Conservation (phyloP, 2,113 vertebrate genomes). For the Elephas maximus region DNA sequence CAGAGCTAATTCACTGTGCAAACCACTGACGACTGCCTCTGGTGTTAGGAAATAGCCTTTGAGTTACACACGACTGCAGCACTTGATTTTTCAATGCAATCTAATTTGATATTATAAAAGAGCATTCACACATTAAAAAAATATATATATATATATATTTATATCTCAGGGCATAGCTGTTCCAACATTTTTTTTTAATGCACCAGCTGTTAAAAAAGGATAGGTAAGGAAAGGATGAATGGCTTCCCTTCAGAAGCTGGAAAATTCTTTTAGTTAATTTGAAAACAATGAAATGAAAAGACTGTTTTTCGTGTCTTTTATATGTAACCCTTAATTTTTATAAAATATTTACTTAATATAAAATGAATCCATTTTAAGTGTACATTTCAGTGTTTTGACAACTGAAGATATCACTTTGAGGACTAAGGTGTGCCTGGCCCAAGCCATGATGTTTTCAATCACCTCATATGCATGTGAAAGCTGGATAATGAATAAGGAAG, state of each 20-base stretch:
- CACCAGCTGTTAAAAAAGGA: conserved; percentile 54
- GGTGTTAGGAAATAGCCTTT: conserved; percentile 32
- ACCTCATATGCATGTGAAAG: no score
- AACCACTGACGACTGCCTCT: conserved; percentile 47
- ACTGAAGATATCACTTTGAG: background rate
- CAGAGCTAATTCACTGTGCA: conserved; percentile 44
- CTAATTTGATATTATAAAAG: conserved; percentile 72
- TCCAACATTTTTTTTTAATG: conserved; percentile 29
- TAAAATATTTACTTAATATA: conserved; percentile 26
- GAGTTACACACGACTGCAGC: background rate
- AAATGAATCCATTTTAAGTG: background rate
- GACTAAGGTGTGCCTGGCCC: no score
- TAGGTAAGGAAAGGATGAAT: conserved; percentile 14
- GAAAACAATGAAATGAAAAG: conserved; percentile 17
- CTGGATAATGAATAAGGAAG: no score
- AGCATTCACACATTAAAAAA: conserved; percentile 47
- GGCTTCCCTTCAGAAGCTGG: background rate
- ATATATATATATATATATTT: background rate
- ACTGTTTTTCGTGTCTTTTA: background rate
- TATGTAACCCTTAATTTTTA: background rate
- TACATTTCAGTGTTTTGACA: background rate
- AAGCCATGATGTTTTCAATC: no score
- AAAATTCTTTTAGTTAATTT: conserved; percentile 57
- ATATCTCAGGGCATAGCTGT: conserved; percentile 37
- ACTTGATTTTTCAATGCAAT: conserved; percentile 67